Evolutionary conservation across 2,888 invertebrate genomes (phyloP).

Genomic region (Dryococelus australis): DNA sequence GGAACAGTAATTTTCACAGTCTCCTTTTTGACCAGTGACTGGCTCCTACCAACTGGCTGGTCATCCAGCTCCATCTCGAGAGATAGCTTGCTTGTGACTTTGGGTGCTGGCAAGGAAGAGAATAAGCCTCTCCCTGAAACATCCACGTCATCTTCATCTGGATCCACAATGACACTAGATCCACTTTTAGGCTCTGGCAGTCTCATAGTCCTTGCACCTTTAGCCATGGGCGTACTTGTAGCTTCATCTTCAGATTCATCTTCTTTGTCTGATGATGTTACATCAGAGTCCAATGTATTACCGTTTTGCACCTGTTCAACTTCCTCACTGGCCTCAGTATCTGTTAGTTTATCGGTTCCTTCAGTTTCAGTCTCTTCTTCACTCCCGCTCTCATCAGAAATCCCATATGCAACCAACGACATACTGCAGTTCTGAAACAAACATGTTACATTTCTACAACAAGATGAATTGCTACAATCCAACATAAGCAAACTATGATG

Average conservation of each 20-base stretch:
- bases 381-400: constrained; percentile 55
- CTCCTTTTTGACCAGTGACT: constrained; percentile 54
- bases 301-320: constrained; percentile 45
- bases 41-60: constrained; percentile 55
- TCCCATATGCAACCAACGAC: constrained; percentile 70
- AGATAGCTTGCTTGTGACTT: constrained; percentile 43
- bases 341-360: constrained; percentile 43
- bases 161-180: not conserved
- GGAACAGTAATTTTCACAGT: constrained; percentile 74
- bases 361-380: constrained; percentile 57
- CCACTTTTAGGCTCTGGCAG: not conserved
- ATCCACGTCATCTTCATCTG: not conserved
- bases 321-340: constrained; percentile 56
- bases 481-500: no score
- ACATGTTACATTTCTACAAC: not conserved
- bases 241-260: constrained; percentile 29
- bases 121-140: constrained; percentile 30
- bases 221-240: not conserved
- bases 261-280: not conserved
- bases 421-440: not conserved
- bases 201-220: not conserved
- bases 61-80: constrained; percentile 70
- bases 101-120: constrained; percentile 62
- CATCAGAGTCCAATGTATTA: not conserved
- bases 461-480: not conserved